Evolutionary conservation across 1,140 invertebrate genomes (phyloP), one percentile per base, ranked within the genome.

Genomic region (Hyphantria cunea): DNA sequence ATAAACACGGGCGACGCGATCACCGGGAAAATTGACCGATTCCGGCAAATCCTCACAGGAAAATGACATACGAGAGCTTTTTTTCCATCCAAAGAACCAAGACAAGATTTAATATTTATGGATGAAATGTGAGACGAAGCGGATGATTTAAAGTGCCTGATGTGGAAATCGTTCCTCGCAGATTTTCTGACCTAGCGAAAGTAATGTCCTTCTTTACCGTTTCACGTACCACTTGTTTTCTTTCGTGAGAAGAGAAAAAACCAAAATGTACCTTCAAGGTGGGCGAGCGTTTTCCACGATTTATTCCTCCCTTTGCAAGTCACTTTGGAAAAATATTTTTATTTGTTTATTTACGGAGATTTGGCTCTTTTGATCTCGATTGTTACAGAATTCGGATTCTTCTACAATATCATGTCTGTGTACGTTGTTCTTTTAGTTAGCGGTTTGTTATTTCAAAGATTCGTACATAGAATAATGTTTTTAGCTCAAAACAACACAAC

Each of bases 81-180:
- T 72, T 89, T 86, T 89, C 83, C 82, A 78, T 84, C 71, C 73
- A 73, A 76, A 58, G 72, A 76, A 76, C 80, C 80, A 66, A 80
- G 76, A 69, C 82, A 79, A 83, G 75, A 86, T 87, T 90, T 90
- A 89, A 90, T 90, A 90, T 90, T 90, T 89, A 90, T 89, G 82
- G 86, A 83, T 82, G 83, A 85, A 90, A 87, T 89, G 84, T 90
- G 80, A 87, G 77, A 79, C 84, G 74, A 75, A 78, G 83, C 84
- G 78, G 56, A 88, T 89, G 87, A 90, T 90, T 90, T 88, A 90
- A 90, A 89, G 76, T 84, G 82, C 81, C 83, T 83, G 82, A 90
- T 85, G 87, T 86, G 82, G 77, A 87, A 90, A 87, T 85, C 74
- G 79, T 83, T 79, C 64, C 74, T 86, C 78, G 82, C 80, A 86